Evolutionary conservation across 2,888 invertebrate genomes (phyloP).

Genomic region (Orthosia incerta): DNA sequence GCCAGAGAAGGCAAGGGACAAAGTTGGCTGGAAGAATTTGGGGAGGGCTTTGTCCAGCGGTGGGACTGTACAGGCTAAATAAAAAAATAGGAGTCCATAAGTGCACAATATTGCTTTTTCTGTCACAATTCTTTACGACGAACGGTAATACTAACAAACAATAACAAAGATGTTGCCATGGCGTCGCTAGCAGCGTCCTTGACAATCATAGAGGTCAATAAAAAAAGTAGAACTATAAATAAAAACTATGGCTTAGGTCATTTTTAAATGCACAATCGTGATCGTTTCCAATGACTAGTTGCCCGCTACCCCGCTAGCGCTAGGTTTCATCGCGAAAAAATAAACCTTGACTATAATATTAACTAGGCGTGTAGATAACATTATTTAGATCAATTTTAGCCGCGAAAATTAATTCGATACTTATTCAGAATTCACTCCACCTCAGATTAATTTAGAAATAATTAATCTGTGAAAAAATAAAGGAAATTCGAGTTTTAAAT

Average conservation of each 20-base stretch:
- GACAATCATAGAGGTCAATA: conserved; percentile 12
- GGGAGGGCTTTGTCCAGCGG: too few relatives aligned
- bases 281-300: conserved; percentile 9
- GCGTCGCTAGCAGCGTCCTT: conserved; percentile 33
- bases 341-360: not conserved
- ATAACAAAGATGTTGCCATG: not conserved
- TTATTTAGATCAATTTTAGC: not conserved
- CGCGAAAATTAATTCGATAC: not conserved
- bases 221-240: conserved; percentile 20
- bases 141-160: conserved; percentile 6
- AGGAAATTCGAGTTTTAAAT: too few relatives aligned
- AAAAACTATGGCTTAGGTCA: conserved; percentile 28
- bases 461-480: too few relatives aligned
- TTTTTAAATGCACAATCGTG: conserved; percentile 19
- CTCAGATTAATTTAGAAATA: too few relatives aligned
- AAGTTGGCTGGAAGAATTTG: too few relatives aligned
- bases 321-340: not conserved
- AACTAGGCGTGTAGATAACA: not conserved
- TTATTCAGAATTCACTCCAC: not conserved
- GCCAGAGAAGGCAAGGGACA: too few relatives aligned
- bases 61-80: too few relatives aligned
- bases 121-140: not conserved
- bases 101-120: not conserved
- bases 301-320: too few relatives aligned
- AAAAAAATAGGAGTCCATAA: too few relatives aligned